A percentile compares a stretch with the other conserved stretches of the same genome.
These are phyloP conservation scores for Clarias platycephalus DNA, from an alignment of 2,797 vertebrate species.

Conservation along the genomic window DNA sequence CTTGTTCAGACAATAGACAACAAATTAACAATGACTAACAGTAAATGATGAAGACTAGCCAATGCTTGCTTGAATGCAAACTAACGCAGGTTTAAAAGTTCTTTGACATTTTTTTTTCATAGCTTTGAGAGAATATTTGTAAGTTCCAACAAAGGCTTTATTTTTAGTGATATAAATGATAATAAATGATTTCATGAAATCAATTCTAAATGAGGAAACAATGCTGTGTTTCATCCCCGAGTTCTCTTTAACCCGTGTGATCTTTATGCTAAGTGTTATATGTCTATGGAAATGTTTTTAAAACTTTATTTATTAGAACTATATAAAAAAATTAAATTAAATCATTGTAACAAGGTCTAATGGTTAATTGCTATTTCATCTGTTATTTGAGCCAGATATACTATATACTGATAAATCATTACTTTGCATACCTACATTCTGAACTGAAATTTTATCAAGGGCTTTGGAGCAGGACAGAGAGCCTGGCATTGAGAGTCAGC, in stretches of 20 bases:
- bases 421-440: background rate
- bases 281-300: background rate
- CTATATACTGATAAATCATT: background rate
- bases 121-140: background rate
- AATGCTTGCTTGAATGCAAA: background rate
- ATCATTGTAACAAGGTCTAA: background rate
- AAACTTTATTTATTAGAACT: background rate
- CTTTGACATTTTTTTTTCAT: background rate
- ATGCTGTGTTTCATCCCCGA: background rate
- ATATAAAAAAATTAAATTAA: background rate
- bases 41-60: background rate
- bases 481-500: background rate
- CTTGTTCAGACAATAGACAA: background rate
- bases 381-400: background rate
- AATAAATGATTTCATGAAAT: too few species aligned
- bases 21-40: background rate
- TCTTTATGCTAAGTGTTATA: background rate
- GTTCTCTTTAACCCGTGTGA: background rate
- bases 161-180: background rate
- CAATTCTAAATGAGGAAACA: background rate
- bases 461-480: background rate
- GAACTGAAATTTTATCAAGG: background rate
- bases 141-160: background rate
- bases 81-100: background rate
- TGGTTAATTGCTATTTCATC: background rate